Evolutionary conservation across 2,888 invertebrate species (phyloP), one percentile per base, ranked within the genome.

Genomic region (Cephonodes hylas): DNA sequence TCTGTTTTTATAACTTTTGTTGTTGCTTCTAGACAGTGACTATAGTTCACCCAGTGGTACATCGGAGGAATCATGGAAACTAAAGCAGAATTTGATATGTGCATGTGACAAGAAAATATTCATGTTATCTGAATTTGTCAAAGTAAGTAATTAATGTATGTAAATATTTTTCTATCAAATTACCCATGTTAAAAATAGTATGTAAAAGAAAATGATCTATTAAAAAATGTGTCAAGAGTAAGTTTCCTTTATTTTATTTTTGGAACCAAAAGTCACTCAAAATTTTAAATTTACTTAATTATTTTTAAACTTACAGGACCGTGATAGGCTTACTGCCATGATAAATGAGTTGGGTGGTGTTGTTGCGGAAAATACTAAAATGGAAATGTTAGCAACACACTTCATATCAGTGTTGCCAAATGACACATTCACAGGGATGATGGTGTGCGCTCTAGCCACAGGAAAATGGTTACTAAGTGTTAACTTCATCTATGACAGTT

Each of bases 371-470:
- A 92, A 90, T 67, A 92, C 91, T 0, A 91, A 91, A 71, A 91
- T 91, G 91, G 92, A 92, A 66, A 92, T 92, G 92, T 69, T 91
- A 75, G 88, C 92, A 44, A 89, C 91, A 31, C 92, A 92, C 70
- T 91, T 89, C 68, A 80, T 92, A 66, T 83, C 89, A 10, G 80
- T 86, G 71, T 72, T 92, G 73, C 91, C 92, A 1, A 79, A 83
- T 10, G 92, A 92, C 67, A 89, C 91, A 0, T 88, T 83, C 65
- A 86, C 91, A 0, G 92, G 91, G 1, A 92, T 92, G 92, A 91
- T 91, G 87, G 90, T 91, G 23, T 92, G 92, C 68, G 86, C 91
- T 0, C 83, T 92, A 4, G 85, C 90, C 42, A 91, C 92, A 0
- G 92, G 92, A 22, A 92, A 92, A 69, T 91, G 91, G 91, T 69